Evolutionary conservation across 1,140 invertebrate genomes (phyloP).

Genomic region (Lordiphosa clarofinis): DNA sequence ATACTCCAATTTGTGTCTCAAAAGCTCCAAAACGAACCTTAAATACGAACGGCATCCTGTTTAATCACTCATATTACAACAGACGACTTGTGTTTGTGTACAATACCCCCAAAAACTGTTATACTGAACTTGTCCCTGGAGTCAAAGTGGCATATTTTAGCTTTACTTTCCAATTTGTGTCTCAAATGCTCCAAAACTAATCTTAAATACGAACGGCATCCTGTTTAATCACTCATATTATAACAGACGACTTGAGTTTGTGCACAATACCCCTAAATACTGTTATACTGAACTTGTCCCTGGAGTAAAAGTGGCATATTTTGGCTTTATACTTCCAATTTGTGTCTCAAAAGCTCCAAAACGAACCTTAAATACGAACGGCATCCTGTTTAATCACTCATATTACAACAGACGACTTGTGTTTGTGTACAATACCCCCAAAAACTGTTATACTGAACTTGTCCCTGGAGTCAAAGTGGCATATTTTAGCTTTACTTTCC

Average conservation of each 20-base stretch:
- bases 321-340: not conserved
- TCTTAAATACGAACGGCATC: constrained; percentile 33
- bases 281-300: not conserved
- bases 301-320: constrained; percentile 43
- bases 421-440: constrained; percentile 12
- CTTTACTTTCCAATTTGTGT: constrained; percentile 22
- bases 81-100: constrained; percentile 39
- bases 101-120: constrained; percentile 2
- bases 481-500: constrained; percentile 3
- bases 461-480: constrained; percentile 38
- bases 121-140: constrained; percentile 6
- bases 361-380: constrained; percentile 6
- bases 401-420: constrained; percentile 20
- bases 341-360: constrained; percentile 39
- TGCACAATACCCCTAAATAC: constrained; percentile 3
- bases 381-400: constrained; percentile 12
- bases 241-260: constrained; percentile 37
- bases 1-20: constrained; percentile 40
- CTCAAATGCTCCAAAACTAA: constrained; percentile 59
- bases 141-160: constrained; percentile 54
- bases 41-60: constrained; percentile 44
- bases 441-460: not conserved
- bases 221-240: constrained; percentile 32
- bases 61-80: constrained; percentile 23
- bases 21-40: constrained; percentile 44